These are phyloP conservation scores for Microchrysa polita DNA, from an alignment of 2,888 invertebrate genomes.

Conservation along the genomic window DNA sequence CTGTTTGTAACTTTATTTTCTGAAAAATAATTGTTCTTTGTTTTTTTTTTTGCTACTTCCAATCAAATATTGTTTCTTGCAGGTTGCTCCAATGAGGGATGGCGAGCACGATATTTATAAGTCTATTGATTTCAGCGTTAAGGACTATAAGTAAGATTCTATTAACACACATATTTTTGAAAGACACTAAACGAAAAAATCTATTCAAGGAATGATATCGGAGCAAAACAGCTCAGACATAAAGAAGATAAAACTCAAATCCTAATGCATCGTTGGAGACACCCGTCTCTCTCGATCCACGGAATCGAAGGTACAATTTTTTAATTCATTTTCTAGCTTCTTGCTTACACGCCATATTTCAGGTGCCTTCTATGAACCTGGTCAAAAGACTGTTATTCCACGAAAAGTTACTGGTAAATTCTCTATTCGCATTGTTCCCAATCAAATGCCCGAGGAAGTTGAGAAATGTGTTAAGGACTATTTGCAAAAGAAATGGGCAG, in stretches of 20 bases:
- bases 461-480: constrained; percentile 81
- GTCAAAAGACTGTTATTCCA: constrained; percentile 95
- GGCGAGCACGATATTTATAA: constrained; percentile 76
- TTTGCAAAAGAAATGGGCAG: constrained; percentile 80
- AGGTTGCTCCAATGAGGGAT: constrained; percentile 75
- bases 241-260: constrained; percentile 82
- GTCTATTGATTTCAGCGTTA: constrained; percentile 85
- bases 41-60: background rate
- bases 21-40: background rate
- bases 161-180: background rate
- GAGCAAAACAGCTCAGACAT: constrained; percentile 75
- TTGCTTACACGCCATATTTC: constrained; percentile 42
- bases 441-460: constrained; percentile 88
- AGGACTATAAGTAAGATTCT: constrained; percentile 72
- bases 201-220: constrained; percentile 69
- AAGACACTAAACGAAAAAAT: background rate
- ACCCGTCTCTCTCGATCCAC: constrained; percentile 92
- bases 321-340: no score
- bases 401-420: constrained; percentile 96
- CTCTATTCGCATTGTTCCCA: constrained; percentile 93
- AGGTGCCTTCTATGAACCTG: constrained; percentile 88
- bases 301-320: constrained; percentile 94
- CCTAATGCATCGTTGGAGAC: constrained; percentile 95
- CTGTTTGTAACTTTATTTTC: no score
- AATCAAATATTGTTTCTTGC: constrained; percentile 1